phyloP scores from a whole-genome alignment of 2,113 vertebrate genomes.

The Syngnathus floridae region DNA sequence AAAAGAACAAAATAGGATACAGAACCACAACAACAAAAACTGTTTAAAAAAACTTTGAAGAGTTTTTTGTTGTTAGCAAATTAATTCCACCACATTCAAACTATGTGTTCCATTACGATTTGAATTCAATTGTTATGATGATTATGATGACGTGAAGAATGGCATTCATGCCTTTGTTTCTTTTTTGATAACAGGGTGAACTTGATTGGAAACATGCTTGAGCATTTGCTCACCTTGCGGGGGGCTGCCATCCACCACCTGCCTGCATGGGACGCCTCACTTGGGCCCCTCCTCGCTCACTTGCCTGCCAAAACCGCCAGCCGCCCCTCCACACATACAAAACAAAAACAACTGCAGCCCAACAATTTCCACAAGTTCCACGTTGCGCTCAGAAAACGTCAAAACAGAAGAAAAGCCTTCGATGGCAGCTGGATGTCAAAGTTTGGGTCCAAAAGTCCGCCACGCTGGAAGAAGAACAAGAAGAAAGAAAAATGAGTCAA shows the following conservation, averaged over 20 bases:
- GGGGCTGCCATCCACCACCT: slow-evolving; percentile 51
- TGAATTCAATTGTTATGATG: no score
- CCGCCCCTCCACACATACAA: neutral
- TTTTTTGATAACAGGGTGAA: neutral
- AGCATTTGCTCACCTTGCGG: slow-evolving; percentile 36
- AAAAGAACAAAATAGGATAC: no score
- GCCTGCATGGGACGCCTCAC: slow-evolving; percentile 34
- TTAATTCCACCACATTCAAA: no score
- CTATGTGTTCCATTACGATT: no score
- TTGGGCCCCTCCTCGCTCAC: slow-evolving; percentile 21
- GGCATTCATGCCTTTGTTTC: no score
- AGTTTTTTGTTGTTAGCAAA: no score
- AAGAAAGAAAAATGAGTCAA: neutral
- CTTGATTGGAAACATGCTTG: no score
- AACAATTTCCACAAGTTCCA: neutral
- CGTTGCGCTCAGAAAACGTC: neutral
- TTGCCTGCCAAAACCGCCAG: neutral
- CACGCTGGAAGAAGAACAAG: neutral
- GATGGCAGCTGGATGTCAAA: neutral
- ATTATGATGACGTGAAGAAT: no score
- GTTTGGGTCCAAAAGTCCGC: neutral
- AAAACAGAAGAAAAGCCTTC: neutral
- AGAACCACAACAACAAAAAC: no score
- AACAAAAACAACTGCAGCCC: neutral
- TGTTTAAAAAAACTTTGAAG: no score